phyloP scores from a whole-genome alignment of 2,888 invertebrate genomes.

The Hirtodrosophila trivittata region DNA sequence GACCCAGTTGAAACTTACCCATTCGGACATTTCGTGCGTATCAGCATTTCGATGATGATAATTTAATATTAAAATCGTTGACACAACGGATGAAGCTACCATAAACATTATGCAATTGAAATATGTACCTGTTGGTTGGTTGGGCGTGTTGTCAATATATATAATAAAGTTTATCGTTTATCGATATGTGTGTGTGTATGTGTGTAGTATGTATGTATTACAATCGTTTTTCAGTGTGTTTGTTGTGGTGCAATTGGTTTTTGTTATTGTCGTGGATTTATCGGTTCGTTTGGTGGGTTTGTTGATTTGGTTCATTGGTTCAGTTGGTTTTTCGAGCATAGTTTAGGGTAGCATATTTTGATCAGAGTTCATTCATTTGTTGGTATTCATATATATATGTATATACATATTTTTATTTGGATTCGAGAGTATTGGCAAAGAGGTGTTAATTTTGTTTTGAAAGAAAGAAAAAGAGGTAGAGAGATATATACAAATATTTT shows the following conservation, averaged over 20 bases:
- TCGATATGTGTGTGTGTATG: conserved; percentile 27
- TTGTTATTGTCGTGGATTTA: conserved; percentile 13
- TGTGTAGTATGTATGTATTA: too few species aligned
- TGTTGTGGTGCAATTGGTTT: conserved; percentile 54
- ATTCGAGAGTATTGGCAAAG: neutral
- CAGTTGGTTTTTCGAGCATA: conserved; percentile 57
- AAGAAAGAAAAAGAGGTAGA: conserved; percentile 70
- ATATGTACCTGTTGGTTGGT: conserved; percentile 91
- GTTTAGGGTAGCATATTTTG: conserved; percentile 74
- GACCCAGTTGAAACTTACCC: conserved; percentile 88
- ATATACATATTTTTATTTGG: neutral
- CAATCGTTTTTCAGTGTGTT: too few species aligned
- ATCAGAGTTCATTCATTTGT: conserved; percentile 67
- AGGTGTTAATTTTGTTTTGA: conserved; percentile 54
- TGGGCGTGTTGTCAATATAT: conserved; percentile 82
- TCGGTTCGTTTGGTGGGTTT: too few species aligned
- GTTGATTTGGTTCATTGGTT: conserved; percentile 24
- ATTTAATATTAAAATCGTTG: conserved; percentile 98
- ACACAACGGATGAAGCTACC: conserved; percentile 99
- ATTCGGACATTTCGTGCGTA: conserved; percentile 98
- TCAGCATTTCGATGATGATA: conserved; percentile 98
- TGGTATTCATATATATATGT: conserved; percentile 25
- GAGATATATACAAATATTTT: conserved; percentile 77
- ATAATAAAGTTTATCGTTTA: conserved; percentile 51
- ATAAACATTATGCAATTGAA: conserved; percentile 99